phyloP scores from a whole-genome alignment of 2,113 vertebrate species.

The Melanostigma gelatinosum region DNA sequence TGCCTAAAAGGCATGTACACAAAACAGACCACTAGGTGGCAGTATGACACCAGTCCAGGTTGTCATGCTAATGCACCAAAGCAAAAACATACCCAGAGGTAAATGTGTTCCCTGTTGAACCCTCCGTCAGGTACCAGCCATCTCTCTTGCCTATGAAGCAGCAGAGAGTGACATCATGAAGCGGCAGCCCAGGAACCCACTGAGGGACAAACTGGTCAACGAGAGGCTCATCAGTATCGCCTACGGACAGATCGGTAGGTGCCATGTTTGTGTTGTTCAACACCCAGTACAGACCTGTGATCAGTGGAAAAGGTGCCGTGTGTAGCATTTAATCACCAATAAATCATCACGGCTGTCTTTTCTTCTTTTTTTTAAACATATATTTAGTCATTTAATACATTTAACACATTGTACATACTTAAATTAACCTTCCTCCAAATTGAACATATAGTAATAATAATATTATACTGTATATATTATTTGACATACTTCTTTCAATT shows the following conservation, averaged over 20 bases:
- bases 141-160: slow-evolving; percentile 84
- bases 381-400: background rate
- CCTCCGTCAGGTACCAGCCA: slow-evolving; percentile 84
- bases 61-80: background rate
- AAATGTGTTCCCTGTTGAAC: background rate
- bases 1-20: background rate
- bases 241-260: slow-evolving; percentile 85
- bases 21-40: slow-evolving; percentile 35
- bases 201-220: slow-evolving; percentile 84
- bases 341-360: too few species aligned
- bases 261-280: background rate
- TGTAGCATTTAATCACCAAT: background rate
- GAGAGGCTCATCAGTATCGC: slow-evolving; percentile 85
- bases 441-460: background rate
- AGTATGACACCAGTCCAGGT: slow-evolving; percentile 17
- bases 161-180: slow-evolving; percentile 88
- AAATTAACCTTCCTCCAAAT: background rate
- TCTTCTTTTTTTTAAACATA: background rate
- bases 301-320: background rate
- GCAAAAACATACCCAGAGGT: background rate
- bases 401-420: background rate
- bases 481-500: background rate
- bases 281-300: too few species aligned
- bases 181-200: slow-evolving; percentile 82
- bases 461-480: background rate